Evolutionary conservation across 2,888 invertebrate genomes (phyloP).

Genomic region (Eurytoma californica): DNA sequence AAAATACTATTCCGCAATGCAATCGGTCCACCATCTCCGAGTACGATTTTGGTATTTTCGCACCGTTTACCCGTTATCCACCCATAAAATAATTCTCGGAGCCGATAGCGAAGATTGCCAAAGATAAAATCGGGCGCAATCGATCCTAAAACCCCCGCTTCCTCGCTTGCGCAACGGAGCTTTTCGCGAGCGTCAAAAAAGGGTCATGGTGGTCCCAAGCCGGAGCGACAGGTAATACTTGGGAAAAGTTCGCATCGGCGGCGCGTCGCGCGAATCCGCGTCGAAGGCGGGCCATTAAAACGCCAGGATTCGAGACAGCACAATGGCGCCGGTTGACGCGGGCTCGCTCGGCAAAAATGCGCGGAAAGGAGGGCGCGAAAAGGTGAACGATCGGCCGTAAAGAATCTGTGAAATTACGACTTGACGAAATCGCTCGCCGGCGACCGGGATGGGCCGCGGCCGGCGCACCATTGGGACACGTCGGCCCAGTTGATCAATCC

Average conservation of each 20-base stretch:
- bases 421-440: slow-evolving; percentile 47
- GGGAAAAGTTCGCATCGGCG: neutral
- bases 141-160: too few relatives aligned
- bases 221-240: neutral
- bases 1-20: too few relatives aligned
- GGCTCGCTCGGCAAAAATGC: slow-evolving; percentile 8
- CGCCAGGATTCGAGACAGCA: neutral
- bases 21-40: too few relatives aligned
- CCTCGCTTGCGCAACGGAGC: slow-evolving; percentile 16
- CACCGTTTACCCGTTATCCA: neutral
- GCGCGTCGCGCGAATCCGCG: neutral
- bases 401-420: slow-evolving; percentile 53
- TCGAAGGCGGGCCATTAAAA: neutral
- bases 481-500: slow-evolving; percentile 44
- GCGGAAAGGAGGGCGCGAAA: slow-evolving; percentile 39
- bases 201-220: slow-evolving; percentile 15
- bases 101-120: too few relatives aligned
- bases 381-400: slow-evolving; percentile 48
- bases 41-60: too few relatives aligned
- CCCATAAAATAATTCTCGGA: neutral
- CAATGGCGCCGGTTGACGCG: neutral
- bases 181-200: slow-evolving; percentile 9
- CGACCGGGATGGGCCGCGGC: neutral
- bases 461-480: slow-evolving; percentile 44
- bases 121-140: too few relatives aligned